Conservation (phyloP, 2,113 vertebrate species). For the Meleagris gallopavo region DNA sequence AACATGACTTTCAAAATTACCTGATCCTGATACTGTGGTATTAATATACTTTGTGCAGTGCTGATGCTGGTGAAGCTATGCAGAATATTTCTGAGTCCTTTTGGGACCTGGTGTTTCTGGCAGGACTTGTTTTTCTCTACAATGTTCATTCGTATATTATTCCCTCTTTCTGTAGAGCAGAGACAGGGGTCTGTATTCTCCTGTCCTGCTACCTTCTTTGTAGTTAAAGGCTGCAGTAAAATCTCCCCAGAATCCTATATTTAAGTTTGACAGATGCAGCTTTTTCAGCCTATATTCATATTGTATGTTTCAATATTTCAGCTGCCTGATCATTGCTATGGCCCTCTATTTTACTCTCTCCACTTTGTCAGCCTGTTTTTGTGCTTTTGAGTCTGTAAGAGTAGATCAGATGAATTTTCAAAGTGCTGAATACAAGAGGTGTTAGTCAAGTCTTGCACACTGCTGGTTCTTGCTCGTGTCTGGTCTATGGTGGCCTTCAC, state of each 20-base stretch:
- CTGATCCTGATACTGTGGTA: fast-evolving
- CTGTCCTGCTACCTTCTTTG: not conserved
- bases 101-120: not conserved
- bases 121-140: not conserved
- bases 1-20: fast-evolving
- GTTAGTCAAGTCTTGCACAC: not conserved
- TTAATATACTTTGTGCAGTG: no score
- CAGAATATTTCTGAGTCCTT: not conserved
- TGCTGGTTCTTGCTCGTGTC: not conserved
- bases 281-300: not conserved
- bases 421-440: not conserved
- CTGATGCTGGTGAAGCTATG: fast-evolving
- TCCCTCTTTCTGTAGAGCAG: not conserved
- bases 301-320: fast-evolving
- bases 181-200: fast-evolving
- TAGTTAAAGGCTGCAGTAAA: not conserved
- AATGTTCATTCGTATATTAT: fast-evolving
- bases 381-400: not conserved
- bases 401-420: not conserved
- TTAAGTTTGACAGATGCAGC: fast-evolving
- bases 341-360: not conserved
- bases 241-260: not conserved
- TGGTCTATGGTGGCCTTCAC: not conserved
- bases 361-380: not conserved
- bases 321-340: no score